Evolutionary conservation across 2,888 invertebrate species (phyloP).

Genomic region (Theodoxus fluviatilis): DNA sequence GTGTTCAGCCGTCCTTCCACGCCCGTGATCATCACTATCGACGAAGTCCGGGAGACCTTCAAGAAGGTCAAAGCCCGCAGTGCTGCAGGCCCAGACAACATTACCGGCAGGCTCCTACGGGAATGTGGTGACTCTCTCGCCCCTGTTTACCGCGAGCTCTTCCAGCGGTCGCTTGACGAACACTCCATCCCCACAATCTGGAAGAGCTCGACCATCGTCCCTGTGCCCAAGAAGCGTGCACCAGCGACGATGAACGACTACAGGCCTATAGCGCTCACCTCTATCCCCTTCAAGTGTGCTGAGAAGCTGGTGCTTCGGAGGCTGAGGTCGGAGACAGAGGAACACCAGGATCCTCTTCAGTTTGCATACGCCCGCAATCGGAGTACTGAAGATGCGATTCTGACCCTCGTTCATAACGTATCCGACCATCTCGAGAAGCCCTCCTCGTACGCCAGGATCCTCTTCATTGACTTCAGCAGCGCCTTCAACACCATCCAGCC

Average conservation of each 20-base stretch:
- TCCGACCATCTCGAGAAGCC: constrained; percentile 11
- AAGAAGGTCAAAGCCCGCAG: no score
- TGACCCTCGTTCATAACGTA: not conserved
- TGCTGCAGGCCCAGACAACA: no score
- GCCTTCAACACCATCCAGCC: constrained; percentile 16
- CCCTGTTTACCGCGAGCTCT: no score
- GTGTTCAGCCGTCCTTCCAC: no score
- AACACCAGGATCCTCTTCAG: constrained; percentile 14
- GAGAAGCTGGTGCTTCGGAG: not conserved
- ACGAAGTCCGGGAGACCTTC: no score
- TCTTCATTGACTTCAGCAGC: constrained; percentile 11
- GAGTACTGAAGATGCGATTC: not conserved
- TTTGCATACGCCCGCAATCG: not conserved
- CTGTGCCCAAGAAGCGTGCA: not conserved
- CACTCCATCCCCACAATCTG: not conserved
- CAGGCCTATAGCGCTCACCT: no score
- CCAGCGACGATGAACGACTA: constrained; percentile 4
- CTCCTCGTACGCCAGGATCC: constrained; percentile 7
- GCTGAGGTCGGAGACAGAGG: not conserved
- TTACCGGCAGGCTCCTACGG: no score
- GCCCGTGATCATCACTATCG: not conserved
- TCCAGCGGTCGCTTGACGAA: not conserved
- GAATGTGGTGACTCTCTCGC: no score
- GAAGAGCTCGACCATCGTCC: constrained; percentile 6
- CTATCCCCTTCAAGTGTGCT: no score